A percentile compares a stretch with the other conserved stretches of the same genome.
Conservation (phyloP, 1,140 invertebrate genomes). For the Cotesia vestalis region DNA sequence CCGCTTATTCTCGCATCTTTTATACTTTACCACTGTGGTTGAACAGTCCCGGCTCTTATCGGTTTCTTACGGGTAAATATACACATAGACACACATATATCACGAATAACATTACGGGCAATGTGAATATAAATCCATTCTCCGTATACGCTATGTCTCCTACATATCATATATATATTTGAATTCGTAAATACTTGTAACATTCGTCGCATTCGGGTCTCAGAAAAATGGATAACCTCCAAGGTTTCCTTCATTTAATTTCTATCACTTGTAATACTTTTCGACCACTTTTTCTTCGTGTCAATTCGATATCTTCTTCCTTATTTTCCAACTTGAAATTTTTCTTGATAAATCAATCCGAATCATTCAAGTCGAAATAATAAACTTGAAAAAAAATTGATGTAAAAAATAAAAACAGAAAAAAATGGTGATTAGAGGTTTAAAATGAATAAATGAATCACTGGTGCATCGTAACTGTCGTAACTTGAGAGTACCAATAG, state of each 20-base stretch:
- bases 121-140: constrained; percentile 14
- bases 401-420: neutral
- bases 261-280: too few relatives aligned
- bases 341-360: too few relatives aligned
- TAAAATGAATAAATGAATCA: constrained; percentile 13
- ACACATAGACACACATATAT: constrained; percentile 5
- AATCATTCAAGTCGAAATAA: too few relatives aligned
- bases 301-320: too few relatives aligned
- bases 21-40: constrained; percentile 21
- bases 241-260: too few relatives aligned
- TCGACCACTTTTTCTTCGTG: too few relatives aligned
- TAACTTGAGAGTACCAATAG: constrained; percentile 9
- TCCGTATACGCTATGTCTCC: neutral
- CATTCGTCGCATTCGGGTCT: too few relatives aligned
- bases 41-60: constrained; percentile 26
- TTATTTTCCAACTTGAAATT: too few relatives aligned
- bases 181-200: too few relatives aligned
- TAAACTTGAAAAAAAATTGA: neutral
- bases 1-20: constrained; percentile 15
- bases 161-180: too few relatives aligned
- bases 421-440: neutral
- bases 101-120: constrained; percentile 7
- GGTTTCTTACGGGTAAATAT: constrained; percentile 20
- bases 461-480: neutral
- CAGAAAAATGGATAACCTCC: too few relatives aligned